A percentile compares a stretch with the other conserved stretches of the same genome.
Conservation (phyloP, 2,113 vertebrate genomes). For the Potamarius usumacintae region DNA sequence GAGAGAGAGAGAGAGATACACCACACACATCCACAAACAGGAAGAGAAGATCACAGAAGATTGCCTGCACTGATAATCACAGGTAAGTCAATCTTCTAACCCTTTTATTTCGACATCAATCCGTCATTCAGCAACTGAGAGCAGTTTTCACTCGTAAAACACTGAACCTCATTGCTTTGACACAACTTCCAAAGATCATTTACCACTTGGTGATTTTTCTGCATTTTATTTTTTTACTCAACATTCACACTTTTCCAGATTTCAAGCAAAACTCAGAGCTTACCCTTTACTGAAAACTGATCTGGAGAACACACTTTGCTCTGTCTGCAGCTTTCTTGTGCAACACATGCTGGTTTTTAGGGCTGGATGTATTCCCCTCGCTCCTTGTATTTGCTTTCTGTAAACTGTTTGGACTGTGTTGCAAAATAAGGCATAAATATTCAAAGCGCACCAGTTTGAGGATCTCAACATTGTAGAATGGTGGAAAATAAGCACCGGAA, state of each 20-base stretch:
- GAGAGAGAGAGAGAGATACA: neutral
- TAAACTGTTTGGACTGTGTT: constrained; percentile 3
- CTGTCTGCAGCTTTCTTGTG: constrained; percentile 5
- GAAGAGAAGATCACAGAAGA: neutral
- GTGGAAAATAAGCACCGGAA: neutral
- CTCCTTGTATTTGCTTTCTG: neutral
- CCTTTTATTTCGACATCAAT: neutral
- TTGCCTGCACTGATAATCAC: neutral
- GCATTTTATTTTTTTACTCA: neutral
- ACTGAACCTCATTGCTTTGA: neutral
- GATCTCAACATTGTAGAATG: neutral
- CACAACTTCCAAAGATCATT: neutral
- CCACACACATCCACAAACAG: neutral
- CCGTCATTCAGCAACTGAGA: neutral
- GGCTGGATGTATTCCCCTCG: neutral
- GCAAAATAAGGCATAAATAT: neutral
- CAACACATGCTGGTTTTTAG: neutral
- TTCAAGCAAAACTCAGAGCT: neutral
- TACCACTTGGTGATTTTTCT: too few relatives aligned
- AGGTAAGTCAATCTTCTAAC: constrained; percentile 17
- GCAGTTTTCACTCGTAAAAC: neutral
- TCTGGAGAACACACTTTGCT: neutral
- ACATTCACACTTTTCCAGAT: neutral
- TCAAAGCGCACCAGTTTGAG: too few relatives aligned
- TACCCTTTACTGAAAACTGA: neutral